Base-by-base conservation (phyloP, 2,113 vertebrate genomes). In the Otus sunia region DNA sequence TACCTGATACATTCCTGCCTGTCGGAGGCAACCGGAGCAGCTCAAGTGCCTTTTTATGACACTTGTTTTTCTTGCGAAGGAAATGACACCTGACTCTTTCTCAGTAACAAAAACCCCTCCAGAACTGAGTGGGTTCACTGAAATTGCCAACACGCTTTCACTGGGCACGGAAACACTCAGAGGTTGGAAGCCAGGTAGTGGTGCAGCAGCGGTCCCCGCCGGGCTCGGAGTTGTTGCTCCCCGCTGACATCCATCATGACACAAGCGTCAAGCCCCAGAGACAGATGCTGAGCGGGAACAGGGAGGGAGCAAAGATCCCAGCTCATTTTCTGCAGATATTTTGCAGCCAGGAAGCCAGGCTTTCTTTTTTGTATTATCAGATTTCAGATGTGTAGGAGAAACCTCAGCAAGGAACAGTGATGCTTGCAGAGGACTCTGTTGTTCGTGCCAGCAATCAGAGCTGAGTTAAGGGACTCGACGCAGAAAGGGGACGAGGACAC, bases 161-260 rank as follows among this genome's bases (percentile, higher is more conserved):
- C 16, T 4, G 3, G 50, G 37, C 2, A 1, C 45, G 0, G 0
- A 67, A 69, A 36, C 1, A 0, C 39, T 50, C 1, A 0, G 25
- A 37, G 56, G 21, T 41, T 43, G 58, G 68, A 62, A 77, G 56
- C 29, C 30, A n/a, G 62, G n/a, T 17, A 62, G 37, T 9, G 6
- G 6, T 21, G 5, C 6, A 8, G 52, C 52, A n/a, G 2, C 2
- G 0, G 66, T 56, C 16, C 19, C 30, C 1, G 3, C 59, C 1
- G 3, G 55, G 59, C 60, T 87, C 5, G 0, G 41, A 11, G 34
- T 3, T 15, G 32, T 27, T 47, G 30, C 53, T 67, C 34, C 30
- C 13, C 1, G 0, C 29, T 13, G 20, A 39, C 30, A 47, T 39
- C 66, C 73, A 8, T 49, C 62, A 21, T 1, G 2, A 18, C 20